These are phyloP conservation scores for Carpatolechia fugitivella DNA, from an alignment of 2,888 invertebrate genomes.

Conservation along the genomic window DNA sequence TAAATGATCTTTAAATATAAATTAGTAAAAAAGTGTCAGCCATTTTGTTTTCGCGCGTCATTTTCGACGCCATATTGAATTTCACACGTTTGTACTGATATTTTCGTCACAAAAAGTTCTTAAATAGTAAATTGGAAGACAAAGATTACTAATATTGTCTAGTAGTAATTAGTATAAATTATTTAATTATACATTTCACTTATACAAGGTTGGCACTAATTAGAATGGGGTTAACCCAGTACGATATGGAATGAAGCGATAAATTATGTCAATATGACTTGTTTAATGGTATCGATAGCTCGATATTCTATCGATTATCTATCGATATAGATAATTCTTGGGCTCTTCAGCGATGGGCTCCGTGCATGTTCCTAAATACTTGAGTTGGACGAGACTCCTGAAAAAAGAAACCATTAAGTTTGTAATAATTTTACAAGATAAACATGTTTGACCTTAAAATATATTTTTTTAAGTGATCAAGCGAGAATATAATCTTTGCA, in stretches of 20 bases:
- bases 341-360: constrained; percentile 90
- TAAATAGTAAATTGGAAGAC: constrained; percentile 34
- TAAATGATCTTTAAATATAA: constrained; percentile 23
- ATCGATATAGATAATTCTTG: constrained; percentile 90
- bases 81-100: constrained; percentile 37
- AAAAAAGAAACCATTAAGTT: constrained; percentile 28
- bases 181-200: constrained; percentile 25
- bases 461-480: too few species aligned
- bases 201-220: constrained; percentile 58
- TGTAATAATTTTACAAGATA: too few species aligned
- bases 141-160: constrained; percentile 30
- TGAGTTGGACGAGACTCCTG: constrained; percentile 85
- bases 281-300: constrained; percentile 16
- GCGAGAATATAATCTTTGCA: too few species aligned
- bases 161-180: not conserved
- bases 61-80: constrained; percentile 17
- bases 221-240: constrained; percentile 38
- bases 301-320: constrained; percentile 27
- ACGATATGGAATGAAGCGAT: constrained; percentile 43
- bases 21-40: constrained; percentile 18
- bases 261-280: constrained; percentile 43
- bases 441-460: too few species aligned
- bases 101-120: constrained; percentile 27
- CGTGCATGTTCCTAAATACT: constrained; percentile 91
- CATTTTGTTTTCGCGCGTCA: constrained; percentile 22